Conservation (phyloP, 2,797 vertebrate genomes). For the Rhadinocentrus ornatus region DNA sequence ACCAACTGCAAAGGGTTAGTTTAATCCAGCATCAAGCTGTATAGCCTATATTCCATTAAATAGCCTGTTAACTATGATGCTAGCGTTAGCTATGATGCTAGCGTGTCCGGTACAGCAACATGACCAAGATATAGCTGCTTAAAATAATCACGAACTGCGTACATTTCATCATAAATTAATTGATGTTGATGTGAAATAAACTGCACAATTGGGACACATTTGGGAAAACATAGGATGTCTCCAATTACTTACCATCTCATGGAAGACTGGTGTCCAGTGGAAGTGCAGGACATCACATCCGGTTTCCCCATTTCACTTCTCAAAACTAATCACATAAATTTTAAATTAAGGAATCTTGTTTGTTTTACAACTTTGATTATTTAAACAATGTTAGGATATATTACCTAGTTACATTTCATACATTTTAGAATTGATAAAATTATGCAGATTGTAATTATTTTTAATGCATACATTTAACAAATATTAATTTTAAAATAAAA, state of each 20-base stretch:
- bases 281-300: background rate
- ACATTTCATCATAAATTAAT: background rate
- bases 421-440: background rate
- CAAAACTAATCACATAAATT: background rate
- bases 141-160: background rate
- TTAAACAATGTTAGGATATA: background rate
- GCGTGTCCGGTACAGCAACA: background rate
- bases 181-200: conserved; percentile 1
- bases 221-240: background rate
- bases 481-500: background rate
- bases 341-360: background rate
- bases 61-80: background rate
- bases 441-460: background rate
- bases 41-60: background rate
- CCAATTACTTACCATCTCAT: background rate
- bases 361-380: background rate
- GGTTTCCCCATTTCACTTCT: background rate
- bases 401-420: background rate
- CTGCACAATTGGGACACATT: background rate
- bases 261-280: background rate
- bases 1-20: background rate
- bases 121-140: background rate
- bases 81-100: background rate
- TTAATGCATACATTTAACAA: background rate
- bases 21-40: background rate